phyloP scores from a whole-genome alignment of 2,797 vertebrate genomes.

The Syngnathus acus region DNA sequence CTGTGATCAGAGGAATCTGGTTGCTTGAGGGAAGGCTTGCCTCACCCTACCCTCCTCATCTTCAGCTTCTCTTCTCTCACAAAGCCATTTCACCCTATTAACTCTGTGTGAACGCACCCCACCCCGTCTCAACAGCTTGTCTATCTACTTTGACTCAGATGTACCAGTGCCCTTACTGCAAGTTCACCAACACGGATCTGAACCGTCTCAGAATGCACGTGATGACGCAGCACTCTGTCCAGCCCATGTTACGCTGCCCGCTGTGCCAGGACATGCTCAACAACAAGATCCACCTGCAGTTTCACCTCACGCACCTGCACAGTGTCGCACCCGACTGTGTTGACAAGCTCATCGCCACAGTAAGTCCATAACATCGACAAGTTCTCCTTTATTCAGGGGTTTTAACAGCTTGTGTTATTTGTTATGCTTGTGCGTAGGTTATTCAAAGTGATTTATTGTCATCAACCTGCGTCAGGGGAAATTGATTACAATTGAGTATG shows the following conservation, averaged over 20 bases:
- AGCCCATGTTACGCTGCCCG: constrained; percentile 94
- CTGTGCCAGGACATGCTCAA: constrained; percentile 99
- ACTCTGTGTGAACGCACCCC: constrained; percentile 23
- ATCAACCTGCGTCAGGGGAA: background rate
- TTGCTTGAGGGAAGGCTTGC: constrained; percentile 37
- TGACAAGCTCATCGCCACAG: constrained; percentile 94
- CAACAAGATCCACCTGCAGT: constrained; percentile 98
- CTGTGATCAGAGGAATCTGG: constrained; percentile 58
- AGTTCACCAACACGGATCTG: constrained; percentile 92
- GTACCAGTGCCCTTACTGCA: constrained; percentile 99
- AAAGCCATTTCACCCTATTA: constrained; percentile 37
- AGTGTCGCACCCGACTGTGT: constrained; percentile 97
- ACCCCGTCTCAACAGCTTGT: constrained; percentile 6
- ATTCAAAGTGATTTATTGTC: background rate
- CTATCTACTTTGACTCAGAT: constrained; percentile 64
- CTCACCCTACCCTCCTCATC: constrained; percentile 28
- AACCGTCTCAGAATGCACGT: constrained; percentile 96
- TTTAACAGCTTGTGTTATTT: background rate
- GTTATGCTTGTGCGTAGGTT: background rate
- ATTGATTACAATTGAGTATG: background rate
- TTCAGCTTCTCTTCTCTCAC: constrained; percentile 34
- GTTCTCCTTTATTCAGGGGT: background rate
- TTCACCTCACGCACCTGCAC: constrained; percentile 98
- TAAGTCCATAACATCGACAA: constrained; percentile 59
- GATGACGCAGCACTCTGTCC: constrained; percentile 98